Evolutionary conservation across 2,888 invertebrate species (phyloP).

Genomic region (Junonia oenone): DNA sequence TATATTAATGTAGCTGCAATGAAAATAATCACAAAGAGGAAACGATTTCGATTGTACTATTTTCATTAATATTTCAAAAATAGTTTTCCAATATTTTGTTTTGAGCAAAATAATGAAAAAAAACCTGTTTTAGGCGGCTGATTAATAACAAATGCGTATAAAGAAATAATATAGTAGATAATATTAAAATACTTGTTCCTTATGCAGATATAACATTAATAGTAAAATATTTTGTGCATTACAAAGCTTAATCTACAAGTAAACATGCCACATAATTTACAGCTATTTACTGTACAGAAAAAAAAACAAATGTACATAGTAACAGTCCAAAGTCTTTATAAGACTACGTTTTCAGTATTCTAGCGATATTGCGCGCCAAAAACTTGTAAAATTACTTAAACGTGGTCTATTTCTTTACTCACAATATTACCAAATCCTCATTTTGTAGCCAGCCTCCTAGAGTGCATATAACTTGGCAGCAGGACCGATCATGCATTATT

Average conservation of each 20-base stretch:
- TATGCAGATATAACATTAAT: slow-evolving; percentile 22
- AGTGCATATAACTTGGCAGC: neutral
- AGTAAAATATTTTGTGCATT: slow-evolving; percentile 52
- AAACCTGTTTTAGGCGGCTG: slow-evolving; percentile 9
- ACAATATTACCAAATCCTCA: neutral
- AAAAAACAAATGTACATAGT: slow-evolving; percentile 50
- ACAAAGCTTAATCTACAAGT: slow-evolving; percentile 54
- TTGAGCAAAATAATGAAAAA: slow-evolving; percentile 5
- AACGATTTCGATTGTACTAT: neutral
- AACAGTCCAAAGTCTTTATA: slow-evolving; percentile 37
- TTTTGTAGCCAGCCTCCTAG: neutral
- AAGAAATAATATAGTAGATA: slow-evolving; percentile 16
- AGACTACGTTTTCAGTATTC: slow-evolving; percentile 16
- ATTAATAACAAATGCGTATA: slow-evolving; percentile 13
- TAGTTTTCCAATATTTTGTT: neutral
- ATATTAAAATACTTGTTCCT: slow-evolving; percentile 25
- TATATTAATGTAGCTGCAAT: slow-evolving; percentile 21
- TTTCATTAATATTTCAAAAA: neutral
- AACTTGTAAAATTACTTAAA: neutral
- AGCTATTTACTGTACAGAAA: slow-evolving; percentile 53
- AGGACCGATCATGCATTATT: neutral
- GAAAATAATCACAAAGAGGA: slow-evolving; percentile 6
- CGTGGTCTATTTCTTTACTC: neutral
- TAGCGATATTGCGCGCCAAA: slow-evolving; percentile 1
- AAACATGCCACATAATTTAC: slow-evolving; percentile 58